Percentiles rank a stretch among this genome's conserved stretches.
Conservation (phyloP, 2,888 invertebrate species). For the Lepidochrysops patricia region DNA sequence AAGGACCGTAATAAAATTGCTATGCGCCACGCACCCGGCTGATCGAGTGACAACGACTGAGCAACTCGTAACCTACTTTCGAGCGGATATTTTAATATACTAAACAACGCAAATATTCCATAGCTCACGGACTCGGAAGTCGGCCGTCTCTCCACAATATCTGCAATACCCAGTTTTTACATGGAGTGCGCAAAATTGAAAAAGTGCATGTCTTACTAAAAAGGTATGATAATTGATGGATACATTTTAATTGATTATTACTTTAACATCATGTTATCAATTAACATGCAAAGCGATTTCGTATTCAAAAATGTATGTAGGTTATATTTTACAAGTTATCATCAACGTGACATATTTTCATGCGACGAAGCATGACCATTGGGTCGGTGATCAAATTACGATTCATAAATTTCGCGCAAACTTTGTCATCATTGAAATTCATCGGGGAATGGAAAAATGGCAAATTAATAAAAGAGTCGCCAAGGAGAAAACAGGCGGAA, state of each 20-base stretch:
- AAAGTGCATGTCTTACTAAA: too few relatives aligned
- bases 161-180: background rate
- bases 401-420: constrained; percentile 26
- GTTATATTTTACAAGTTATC: background rate
- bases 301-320: too few relatives aligned
- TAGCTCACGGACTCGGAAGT: background rate
- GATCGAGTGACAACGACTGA: constrained; percentile 43
- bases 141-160: background rate
- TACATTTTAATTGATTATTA: too few relatives aligned
- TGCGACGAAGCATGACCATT: background rate
- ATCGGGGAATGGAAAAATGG: constrained; percentile 33
- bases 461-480: constrained; percentile 70
- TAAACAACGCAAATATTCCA: constrained; percentile 9
- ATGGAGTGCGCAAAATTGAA: too few relatives aligned
- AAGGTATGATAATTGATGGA: too few relatives aligned
- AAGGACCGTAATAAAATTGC: constrained; percentile 52
- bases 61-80: constrained; percentile 22
- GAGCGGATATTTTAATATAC: constrained; percentile 14
- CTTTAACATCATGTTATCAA: too few relatives aligned
- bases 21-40: constrained; percentile 36
- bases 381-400: background rate
- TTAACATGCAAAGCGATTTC: too few relatives aligned
- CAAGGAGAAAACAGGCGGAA: constrained; percentile 68
- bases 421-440: constrained; percentile 45
- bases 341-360: background rate